phyloP scores from a whole-genome alignment of 2,113 vertebrate genomes.

The Alethe diademata region DNA sequence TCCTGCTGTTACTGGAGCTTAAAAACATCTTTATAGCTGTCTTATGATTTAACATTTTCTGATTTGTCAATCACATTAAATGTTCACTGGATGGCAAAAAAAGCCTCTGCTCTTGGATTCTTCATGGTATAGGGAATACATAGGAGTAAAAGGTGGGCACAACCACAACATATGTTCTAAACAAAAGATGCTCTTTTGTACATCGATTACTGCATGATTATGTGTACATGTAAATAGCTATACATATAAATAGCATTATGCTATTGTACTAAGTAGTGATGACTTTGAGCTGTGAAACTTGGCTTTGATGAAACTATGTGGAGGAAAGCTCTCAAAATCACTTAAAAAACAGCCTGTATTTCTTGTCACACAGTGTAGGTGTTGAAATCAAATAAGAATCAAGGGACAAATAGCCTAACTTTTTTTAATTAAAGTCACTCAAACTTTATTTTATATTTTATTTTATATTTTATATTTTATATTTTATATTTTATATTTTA shows the following conservation, averaged over 20 bases:
- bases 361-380: neutral
- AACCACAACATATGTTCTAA: neutral
- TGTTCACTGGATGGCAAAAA: neutral
- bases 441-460: neutral
- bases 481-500: neutral
- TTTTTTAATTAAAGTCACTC: neutral
- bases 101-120: neutral
- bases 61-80: slow-evolving; percentile 65
- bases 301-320: neutral
- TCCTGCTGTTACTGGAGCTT: slow-evolving; percentile 62
- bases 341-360: neutral
- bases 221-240: neutral
- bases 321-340: neutral
- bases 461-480: neutral
- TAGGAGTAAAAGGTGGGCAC: neutral
- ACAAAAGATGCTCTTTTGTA: neutral
- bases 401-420: neutral
- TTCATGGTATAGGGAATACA: neutral
- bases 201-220: neutral
- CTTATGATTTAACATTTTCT: slow-evolving; percentile 67
- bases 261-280: neutral
- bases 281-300: neutral
- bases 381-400: neutral
- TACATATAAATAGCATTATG: neutral
- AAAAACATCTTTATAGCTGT: slow-evolving; percentile 65